Evolutionary conservation across 2,113 vertebrate species (phyloP).

Genomic region (Myotis lucifugus): DNA sequence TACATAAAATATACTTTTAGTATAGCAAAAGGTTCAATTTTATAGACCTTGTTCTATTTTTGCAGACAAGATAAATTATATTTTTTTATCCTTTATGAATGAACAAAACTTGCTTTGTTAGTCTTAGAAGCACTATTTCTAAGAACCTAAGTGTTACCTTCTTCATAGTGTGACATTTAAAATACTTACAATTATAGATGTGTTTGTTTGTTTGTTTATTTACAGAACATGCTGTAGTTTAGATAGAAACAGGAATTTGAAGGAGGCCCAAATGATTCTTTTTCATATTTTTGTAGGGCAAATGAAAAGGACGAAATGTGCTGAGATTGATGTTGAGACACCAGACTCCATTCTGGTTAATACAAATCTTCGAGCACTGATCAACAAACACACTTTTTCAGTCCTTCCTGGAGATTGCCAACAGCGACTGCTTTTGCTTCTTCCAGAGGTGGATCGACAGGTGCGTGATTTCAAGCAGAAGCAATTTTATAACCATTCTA

Average conservation of each 20-base stretch:
- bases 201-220: not conserved
- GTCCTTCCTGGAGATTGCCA: slow-evolving; percentile 92
- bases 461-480: slow-evolving; percentile 77
- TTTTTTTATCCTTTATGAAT: not conserved
- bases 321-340: slow-evolving; percentile 97
- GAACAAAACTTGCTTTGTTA: slow-evolving; percentile 5
- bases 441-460: slow-evolving; percentile 96
- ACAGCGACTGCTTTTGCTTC: slow-evolving; percentile 92
- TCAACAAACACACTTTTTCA: slow-evolving; percentile 98
- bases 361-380: slow-evolving; percentile 96
- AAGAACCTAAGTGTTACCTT: not conserved
- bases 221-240: not conserved
- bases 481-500: not conserved
- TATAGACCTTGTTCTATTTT: not conserved
- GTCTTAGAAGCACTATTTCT: slow-evolving; percentile 7
- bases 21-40: not conserved
- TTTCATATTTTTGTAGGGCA: slow-evolving; percentile 87
- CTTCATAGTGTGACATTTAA: not conserved
- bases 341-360: slow-evolving; percentile 99
- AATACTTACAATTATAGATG: not conserved
- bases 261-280: not conserved
- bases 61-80: not conserved
- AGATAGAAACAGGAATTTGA: not conserved
- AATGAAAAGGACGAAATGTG: slow-evolving; percentile 92
- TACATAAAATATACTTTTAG: not conserved